Base-by-base conservation (phyloP, 1,140 invertebrate genomes). In the Gonioctena quinquepunctata region DNA sequence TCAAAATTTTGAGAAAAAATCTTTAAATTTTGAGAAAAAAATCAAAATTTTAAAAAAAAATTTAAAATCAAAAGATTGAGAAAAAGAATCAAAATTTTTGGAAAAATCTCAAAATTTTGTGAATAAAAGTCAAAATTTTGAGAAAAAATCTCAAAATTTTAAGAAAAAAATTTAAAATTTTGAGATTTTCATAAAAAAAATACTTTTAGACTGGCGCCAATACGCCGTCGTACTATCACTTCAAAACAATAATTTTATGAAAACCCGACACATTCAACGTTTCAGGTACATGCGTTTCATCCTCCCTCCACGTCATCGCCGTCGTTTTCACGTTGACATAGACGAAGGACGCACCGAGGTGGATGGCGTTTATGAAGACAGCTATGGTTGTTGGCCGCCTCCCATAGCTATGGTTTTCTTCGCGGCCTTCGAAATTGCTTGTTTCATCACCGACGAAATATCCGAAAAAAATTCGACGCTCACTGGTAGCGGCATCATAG, bases 351-450 rank as follows among this genome's bases (percentile, higher is more conserved):
- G 13, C 13, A n/a, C 49, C 13, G 21, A 75, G 42, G 25, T 49
- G 80, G 92, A 94, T 86, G 91, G 91, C 3, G 85, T 88, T 11
- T 96, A 96, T 81, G 90, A 95, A 77, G 91, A 94, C 76, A 88
- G 94, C 79, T 96, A 96, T 84, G 90, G 88, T 21, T 94, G 93
- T 76, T 91, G 88, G 78, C 94, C 94, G 16, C 94, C 94, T 2
- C 91, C 94, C 0, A 72, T 96, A 33, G 93, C 92, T 74, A 94
- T 96, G 90, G 86, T 95, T 71, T 84, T 92, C 52, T 90, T 92
- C 72, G 91, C 90, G 0, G 78, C 92, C 19, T 82, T 92, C 64
- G 90, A 92, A 83, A 90, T 92, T 25, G 83, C 88, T 27, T 85
- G 90, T 76, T 93, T 90, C 71, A 61, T 81, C 70, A 73, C 83